Base-by-base conservation (phyloP, 2,888 invertebrate species). In the Heterodera filipjevi region DNA sequence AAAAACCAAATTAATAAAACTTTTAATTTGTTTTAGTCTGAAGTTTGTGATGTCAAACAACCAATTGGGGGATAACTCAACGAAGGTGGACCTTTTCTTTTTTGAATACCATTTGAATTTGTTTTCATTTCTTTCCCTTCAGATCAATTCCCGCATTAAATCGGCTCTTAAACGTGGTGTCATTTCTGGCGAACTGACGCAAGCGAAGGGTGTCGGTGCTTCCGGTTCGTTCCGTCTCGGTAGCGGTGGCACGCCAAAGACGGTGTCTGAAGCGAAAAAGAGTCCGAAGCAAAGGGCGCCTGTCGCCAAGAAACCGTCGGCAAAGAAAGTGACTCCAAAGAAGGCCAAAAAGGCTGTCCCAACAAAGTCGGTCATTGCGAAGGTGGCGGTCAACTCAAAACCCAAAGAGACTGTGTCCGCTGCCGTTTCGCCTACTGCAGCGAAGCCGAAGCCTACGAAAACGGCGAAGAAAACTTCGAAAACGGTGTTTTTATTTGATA, bases 131-230 rank as follows among this genome's bases (percentile, higher is more conserved):
- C n/a, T 22, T 19, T 12, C 14, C 33, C 79, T 84, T 72, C 76
- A 86, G 84, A 83, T 89, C 82, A 90, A 90, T 85, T 82, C 86
- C 66, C 90, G 90, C 78, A 85, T 91, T 80, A 90, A 90, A 81
- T 80, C 87, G 64, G 89, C 90, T 14, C 85, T 91, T 59, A 87
- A 86, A 64, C 87, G 87, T 27, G 90, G 90, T n/a, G 90, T 90
- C 22, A 86, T 85, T 80, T 89, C 85, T 77, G 89, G 89, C 32
- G 80, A 83, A 5, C 82, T 91, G 78, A 90, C 89, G 80, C 90
- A 91, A 84, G 80, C 81, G 71, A 86, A 85, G 74, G 79, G 83
- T 53, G 81, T 77, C 44, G 82, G 86, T 33, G 86, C 86, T 53
- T 82, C 81, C 68, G 86, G 86, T 46, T 81, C 84, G 22, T 86